These are phyloP conservation scores for Amphipyra berbera DNA, from an alignment of 2,888 invertebrate species.

Conservation along the genomic window DNA sequence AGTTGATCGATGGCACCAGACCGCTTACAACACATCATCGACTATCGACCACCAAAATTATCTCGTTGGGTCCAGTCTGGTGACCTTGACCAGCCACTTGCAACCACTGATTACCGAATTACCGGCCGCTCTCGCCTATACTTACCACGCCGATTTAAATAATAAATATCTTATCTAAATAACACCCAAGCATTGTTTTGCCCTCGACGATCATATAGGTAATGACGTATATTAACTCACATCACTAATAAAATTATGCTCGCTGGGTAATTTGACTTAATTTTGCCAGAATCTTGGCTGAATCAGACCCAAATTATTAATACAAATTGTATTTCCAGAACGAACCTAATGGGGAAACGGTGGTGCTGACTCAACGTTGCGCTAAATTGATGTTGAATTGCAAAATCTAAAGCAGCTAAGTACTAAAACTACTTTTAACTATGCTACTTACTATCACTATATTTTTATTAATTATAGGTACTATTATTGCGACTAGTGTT, in stretches of 20 bases:
- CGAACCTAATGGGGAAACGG: conserved; percentile 51
- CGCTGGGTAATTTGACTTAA: conserved; percentile 84
- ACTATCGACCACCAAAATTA: conserved; percentile 69
- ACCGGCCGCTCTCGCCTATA: conserved; percentile 84
- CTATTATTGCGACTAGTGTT: no score
- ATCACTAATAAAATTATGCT: conserved; percentile 88
- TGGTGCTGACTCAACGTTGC: conserved; percentile 36
- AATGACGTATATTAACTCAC: conserved; percentile 85
- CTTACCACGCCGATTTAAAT: conserved; percentile 88
- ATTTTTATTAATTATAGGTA: no score
- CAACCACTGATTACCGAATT: conserved; percentile 89
- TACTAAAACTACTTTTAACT: no score
- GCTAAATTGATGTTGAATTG: neutral
- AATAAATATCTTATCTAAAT: conserved; percentile 89
- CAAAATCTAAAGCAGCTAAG: no score
- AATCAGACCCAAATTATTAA: conserved; percentile 78
- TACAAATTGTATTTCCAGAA: conserved; percentile 73
- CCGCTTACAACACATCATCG: conserved; percentile 64
- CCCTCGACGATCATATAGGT: conserved; percentile 73
- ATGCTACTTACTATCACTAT: no score
- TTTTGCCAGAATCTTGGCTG: conserved; percentile 83
- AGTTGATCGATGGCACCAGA: conserved; percentile 47
- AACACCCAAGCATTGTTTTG: conserved; percentile 86
- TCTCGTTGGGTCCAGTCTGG: conserved; percentile 71
- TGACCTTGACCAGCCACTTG: conserved; percentile 83